Evolutionary conservation across 2,797 vertebrate species (phyloP).

Genomic region (Parauchenoglanis punctatus): DNA sequence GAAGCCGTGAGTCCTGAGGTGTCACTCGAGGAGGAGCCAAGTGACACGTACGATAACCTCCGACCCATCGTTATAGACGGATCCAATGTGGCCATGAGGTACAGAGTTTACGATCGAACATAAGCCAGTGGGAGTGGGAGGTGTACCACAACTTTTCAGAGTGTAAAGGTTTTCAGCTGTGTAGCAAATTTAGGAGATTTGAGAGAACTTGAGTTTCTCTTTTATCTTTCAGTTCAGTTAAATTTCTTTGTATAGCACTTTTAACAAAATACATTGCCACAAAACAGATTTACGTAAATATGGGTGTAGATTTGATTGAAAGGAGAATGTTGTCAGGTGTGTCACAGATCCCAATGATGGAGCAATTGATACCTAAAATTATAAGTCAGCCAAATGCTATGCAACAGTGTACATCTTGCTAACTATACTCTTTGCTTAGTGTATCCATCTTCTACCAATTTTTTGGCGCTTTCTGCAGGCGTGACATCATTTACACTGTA

Average conservation of each 20-base stretch:
- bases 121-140: background rate
- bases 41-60: slow-evolving; percentile 89
- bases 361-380: background rate
- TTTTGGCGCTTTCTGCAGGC: background rate
- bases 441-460: background rate
- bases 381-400: background rate
- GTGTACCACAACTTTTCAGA: background rate
- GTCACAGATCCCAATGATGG: background rate
- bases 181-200: background rate
- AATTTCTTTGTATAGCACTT: background rate
- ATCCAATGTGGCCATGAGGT: slow-evolving; percentile 99
- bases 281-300: background rate
- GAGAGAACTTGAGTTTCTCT: background rate
- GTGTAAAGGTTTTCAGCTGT: background rate
- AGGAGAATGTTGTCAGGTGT: background rate
- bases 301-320: background rate
- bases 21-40: slow-evolving; percentile 90
- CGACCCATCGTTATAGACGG: slow-evolving; percentile 95
- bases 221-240: no score
- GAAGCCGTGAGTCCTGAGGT: slow-evolving; percentile 87
- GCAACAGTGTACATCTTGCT: background rate
- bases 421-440: background rate
- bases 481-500: background rate
- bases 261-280: background rate
- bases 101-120: background rate